Base-by-base conservation (phyloP, 2,797 vertebrate species). In the Scleropages formosus region DNA sequence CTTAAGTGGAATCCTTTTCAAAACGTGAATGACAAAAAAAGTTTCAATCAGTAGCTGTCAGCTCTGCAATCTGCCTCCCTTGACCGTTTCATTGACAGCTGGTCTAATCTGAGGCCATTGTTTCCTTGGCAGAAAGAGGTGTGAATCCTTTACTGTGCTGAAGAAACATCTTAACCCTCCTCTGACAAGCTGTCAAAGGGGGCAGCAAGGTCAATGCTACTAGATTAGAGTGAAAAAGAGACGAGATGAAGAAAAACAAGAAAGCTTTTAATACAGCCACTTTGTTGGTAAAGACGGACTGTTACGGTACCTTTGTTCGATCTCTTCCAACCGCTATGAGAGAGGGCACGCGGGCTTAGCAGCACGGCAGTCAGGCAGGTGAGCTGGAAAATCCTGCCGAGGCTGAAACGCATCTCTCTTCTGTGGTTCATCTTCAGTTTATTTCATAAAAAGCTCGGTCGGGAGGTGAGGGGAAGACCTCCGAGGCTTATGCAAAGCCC, bases 11-110 rank as follows among this genome's bases (percentile, higher is more conserved):
- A 80, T 84, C 85, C 85, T 87, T 88, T 90, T 88, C 86, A 81
- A 80, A 85, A 81, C 87, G 86, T 87, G 83, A 78, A 84, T 88
- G 87, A 83, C 88, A 87, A 76, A 84, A 87, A 89, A 89, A 87
- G 83, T 78, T 80, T 82, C 87, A 89, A 91, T 89, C 89, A 87
- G 83, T 78, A 78, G 84, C 85, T 86, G 85, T 85, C 85, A 86
- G 84, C 85, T 87, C 87, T 85, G 86, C 85, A 84, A 84, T 79
- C 82, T 82, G 84, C 82, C 84, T 81, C 83, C 82, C 82, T 86
- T 82, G 60, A 46, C 83, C 84, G 83, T 87, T 85, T 87, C 75
- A 82, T 80, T 77, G 13, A 88, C 88, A 90, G 88, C 89, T 89
- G 89, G 87, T 84, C 78, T 80, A 69, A 84, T 84, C 79, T 80